phyloP scores from a whole-genome alignment of 2,113 vertebrate species.

The Eptesicus fuscus region DNA sequence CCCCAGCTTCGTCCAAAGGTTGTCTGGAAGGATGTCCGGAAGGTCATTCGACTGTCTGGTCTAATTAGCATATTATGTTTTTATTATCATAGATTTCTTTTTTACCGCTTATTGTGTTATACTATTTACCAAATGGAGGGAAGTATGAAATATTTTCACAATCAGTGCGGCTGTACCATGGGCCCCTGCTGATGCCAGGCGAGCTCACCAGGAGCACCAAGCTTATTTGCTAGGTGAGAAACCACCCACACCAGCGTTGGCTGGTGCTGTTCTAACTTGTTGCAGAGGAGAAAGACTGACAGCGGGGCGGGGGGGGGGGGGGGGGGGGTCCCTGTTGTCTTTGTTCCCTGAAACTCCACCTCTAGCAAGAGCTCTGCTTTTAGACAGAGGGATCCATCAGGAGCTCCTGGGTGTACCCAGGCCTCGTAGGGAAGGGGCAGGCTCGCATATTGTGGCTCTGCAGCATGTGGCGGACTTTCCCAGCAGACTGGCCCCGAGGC shows the following conservation, averaged over 20 bases:
- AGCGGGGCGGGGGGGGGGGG: rapidly evolving
- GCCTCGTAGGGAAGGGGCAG: not conserved
- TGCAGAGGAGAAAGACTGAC: not conserved
- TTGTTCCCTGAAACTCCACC: not conserved
- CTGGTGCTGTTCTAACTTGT: not conserved
- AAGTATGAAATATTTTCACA: not conserved
- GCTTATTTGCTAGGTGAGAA: not conserved
- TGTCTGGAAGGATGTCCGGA: no score
- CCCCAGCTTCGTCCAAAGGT: no score
- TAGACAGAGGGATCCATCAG: not conserved
- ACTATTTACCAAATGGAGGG: not conserved
- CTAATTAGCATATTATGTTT: not conserved
- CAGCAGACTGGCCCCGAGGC: not conserved
- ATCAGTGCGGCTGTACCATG: rapidly evolving
- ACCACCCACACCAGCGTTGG: not conserved
- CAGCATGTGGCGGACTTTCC: not conserved
- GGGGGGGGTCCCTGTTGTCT: not conserved
- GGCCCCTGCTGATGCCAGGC: not conserved
- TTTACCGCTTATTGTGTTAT: not conserved
- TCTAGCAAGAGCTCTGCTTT: not conserved
- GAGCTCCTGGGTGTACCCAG: not conserved
- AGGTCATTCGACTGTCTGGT: no score
- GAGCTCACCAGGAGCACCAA: not conserved
- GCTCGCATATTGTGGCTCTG: not conserved
- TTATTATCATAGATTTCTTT: not conserved